Evolutionary conservation across 23 tunicate genomes (phyloP).

Genomic region (Phallusia fumigata): DNA sequence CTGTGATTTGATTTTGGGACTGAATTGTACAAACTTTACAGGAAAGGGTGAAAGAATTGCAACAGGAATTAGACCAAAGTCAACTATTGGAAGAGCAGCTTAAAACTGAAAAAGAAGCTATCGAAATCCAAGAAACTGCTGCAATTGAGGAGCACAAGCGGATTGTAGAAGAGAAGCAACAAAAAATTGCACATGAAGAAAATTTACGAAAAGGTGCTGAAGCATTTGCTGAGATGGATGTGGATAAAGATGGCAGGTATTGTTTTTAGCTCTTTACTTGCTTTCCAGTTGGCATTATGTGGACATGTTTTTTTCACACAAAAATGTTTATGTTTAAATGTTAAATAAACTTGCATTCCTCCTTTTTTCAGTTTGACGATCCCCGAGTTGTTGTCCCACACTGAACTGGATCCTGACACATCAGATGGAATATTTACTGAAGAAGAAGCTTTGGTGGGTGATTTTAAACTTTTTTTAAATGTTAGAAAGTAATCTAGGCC

Average conservation of each 20-base stretch:
- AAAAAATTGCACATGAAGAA: slow-evolving; percentile 44
- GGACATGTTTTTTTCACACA: no score
- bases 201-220: slow-evolving; percentile 46
- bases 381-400: slow-evolving; percentile 41
- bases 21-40: neutral
- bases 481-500: no score
- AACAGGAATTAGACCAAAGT: slow-evolving; percentile 22
- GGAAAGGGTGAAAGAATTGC: slow-evolving; percentile 36
- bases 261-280: neutral
- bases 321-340: neutral
- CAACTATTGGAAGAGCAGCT: slow-evolving; percentile 25
- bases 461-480: neutral
- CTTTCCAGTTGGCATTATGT: no score
- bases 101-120: slow-evolving; percentile 37
- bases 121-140: slow-evolving; percentile 50
- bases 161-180: slow-evolving; percentile 35
- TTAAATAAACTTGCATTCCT: neutral
- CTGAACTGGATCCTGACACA: slow-evolving; percentile 60
- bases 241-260: slow-evolving; percentile 82
- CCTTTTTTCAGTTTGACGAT: neutral
- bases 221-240: slow-evolving; percentile 83
- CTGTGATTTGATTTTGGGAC: no score
- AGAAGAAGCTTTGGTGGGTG: slow-evolving; percentile 42
- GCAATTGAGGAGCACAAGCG: slow-evolving; percentile 41
- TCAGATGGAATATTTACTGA: slow-evolving; percentile 50